Base-by-base conservation (phyloP, 2,797 vertebrate genomes). In the Sebastes itinus region DNA sequence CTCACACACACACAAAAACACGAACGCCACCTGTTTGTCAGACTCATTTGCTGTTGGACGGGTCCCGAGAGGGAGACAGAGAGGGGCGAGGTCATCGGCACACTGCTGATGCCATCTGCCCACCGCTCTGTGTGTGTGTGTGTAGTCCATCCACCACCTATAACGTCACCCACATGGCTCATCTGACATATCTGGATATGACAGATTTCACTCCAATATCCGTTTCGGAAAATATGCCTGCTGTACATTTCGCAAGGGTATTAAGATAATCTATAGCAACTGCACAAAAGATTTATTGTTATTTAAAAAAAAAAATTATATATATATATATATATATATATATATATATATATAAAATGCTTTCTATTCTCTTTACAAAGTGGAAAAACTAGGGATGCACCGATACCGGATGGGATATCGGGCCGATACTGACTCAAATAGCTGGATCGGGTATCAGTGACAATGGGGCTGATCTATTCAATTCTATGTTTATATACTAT, bases 91-190 rank as follows among this genome's bases (percentile, higher is more conserved):
- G 89, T 84, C 88, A 22, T 75, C 81, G 58, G 63, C 80, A 78
- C 73, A 54, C 83, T 83, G 87, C 82, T 64, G 69, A 60, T 23
- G 82, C 93, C 93, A 93, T 93, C 93, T 94, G 93, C 86, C 87
- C 80, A 75, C 25, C 54, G 4, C 66, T 72, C 28, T 75, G 66
- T 62, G 75, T 77, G 77, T 60, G 58, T 77, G 69, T 62, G 72
- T 76, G 75, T 62, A 10, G 42, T 72, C 62, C 61, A 78, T 55
- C 56, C 66, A 66, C 64, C 42, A 82, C 78, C 77, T 64, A 67
- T 42, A 58, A 77, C 63, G 38, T 77, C 80, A 79, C 81, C 77
- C 86, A 83, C 87, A 83, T 61, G 25, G 72, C 77, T 76, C 59
- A 68, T 77, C 80, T 64, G 72, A 78, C 82, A 88, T 85, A 58